These are phyloP conservation scores for Muntiacus reevesi DNA, from an alignment of 2,113 vertebrate species.

Conservation along the genomic window DNA sequence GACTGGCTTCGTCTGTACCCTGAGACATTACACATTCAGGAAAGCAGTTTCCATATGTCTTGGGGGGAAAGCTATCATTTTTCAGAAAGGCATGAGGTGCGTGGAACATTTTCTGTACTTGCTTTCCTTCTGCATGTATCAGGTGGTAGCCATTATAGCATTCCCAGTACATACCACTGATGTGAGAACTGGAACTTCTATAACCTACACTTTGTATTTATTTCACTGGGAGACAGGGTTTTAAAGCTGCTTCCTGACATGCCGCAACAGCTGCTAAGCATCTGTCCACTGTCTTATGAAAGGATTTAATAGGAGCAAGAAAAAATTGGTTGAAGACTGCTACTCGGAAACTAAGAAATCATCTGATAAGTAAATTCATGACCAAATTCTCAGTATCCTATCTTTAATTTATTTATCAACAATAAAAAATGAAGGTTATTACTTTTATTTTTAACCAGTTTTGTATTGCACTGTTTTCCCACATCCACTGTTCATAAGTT, in stretches of 20 bases:
- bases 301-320: background rate
- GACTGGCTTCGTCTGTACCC: conserved; percentile 69
- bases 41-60: conserved; percentile 69
- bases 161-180: conserved; percentile 35
- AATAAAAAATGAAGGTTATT: background rate
- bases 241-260: conserved; percentile 62
- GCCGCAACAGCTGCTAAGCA: conserved; percentile 60
- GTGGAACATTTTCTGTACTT: conserved; percentile 27
- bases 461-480: background rate
- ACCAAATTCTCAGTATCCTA: background rate
- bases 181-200: background rate
- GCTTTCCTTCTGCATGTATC: conserved; percentile 21
- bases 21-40: conserved; percentile 68
- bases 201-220: conserved; percentile 47
- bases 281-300: conserved; percentile 28
- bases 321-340: background rate
- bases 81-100: conserved; percentile 62
- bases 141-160: conserved; percentile 15
- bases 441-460: background rate
- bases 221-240: conserved; percentile 41
- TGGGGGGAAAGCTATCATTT: conserved; percentile 67
- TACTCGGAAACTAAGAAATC: background rate
- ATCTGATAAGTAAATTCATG: background rate
- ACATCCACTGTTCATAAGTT: background rate
- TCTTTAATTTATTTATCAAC: background rate